Evolutionary conservation across 2,888 invertebrate genomes (phyloP).

Genomic region (Cephus nigrinus): DNA sequence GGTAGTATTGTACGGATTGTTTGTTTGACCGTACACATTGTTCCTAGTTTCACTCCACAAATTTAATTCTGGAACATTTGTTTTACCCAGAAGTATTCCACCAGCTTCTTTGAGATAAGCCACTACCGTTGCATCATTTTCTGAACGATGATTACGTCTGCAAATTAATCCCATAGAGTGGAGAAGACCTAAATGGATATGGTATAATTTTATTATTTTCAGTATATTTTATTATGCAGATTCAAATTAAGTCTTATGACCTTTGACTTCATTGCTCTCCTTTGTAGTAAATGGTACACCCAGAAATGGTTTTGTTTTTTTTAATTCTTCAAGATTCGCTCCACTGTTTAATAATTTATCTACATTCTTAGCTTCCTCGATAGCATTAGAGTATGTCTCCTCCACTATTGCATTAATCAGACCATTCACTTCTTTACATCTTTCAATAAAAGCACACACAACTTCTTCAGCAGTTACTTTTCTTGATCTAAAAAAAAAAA

Average conservation of each 20-base stretch:
- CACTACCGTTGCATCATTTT: slow-evolving; percentile 84
- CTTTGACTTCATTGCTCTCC: slow-evolving; percentile 85
- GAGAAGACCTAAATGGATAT: slow-evolving; percentile 62
- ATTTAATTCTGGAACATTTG: slow-evolving; percentile 95
- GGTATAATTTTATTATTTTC: neutral
- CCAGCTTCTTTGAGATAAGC: slow-evolving; percentile 80
- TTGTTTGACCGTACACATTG: slow-evolving; percentile 87
- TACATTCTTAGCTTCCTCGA: slow-evolving; percentile 80
- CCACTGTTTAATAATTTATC: slow-evolving; percentile 74
- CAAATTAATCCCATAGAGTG: slow-evolving; percentile 76
- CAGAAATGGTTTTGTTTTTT: slow-evolving; percentile 81
- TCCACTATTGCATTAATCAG: slow-evolving; percentile 87
- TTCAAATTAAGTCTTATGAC: slow-evolving; percentile 58
- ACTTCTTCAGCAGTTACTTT: slow-evolving; percentile 77
- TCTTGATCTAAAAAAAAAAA: slow-evolving; percentile 56
- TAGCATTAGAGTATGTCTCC: slow-evolving; percentile 80
- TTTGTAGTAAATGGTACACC: slow-evolving; percentile 95
- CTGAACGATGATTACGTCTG: slow-evolving; percentile 73
- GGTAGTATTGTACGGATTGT: slow-evolving; percentile 90
- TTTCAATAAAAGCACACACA: slow-evolving; percentile 79
- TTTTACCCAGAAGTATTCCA: slow-evolving; percentile 86
- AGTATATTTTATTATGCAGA: neutral
- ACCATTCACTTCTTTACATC: slow-evolving; percentile 81
- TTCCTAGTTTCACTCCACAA: slow-evolving; percentile 93
- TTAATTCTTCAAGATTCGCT: slow-evolving; percentile 72